Evolutionary conservation across 1,140 invertebrate genomes (phyloP).

Genomic region (Pseudachorutes palmiensis): DNA sequence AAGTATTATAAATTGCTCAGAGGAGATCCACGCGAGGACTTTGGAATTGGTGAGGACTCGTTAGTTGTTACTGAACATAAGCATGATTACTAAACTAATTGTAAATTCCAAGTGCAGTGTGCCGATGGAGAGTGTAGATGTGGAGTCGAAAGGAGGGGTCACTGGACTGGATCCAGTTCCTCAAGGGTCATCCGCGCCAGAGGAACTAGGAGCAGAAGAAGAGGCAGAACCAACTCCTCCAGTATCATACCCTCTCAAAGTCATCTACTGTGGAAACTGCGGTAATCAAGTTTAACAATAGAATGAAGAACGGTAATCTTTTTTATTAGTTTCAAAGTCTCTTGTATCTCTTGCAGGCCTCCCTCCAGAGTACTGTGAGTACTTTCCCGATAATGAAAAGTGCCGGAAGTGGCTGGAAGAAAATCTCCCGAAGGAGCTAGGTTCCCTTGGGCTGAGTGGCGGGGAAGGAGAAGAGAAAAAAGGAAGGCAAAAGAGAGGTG

Average conservation of each 20-base stretch:
- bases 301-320: too few relatives aligned
- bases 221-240: neutral
- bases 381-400: conserved; percentile 93
- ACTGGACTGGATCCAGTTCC: neutral
- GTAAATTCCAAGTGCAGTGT: neutral
- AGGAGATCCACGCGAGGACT: too few relatives aligned
- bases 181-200: neutral
- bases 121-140: neutral
- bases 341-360: too few relatives aligned
- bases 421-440: conserved; percentile 86
- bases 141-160: neutral
- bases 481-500: conserved; percentile 71
- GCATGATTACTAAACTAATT: neutral
- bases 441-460: conserved; percentile 52
- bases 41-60: neutral
- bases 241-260: conserved; percentile 70
- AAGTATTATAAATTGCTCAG: too few relatives aligned
- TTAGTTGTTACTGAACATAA: neutral
- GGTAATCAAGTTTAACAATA: too few relatives aligned
- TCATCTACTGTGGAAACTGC: conserved; percentile 91
- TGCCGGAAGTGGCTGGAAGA: conserved; percentile 94
- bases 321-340: too few relatives aligned
- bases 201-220: neutral
- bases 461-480: conserved; percentile 84
- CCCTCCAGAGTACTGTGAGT: conserved; percentile 96